These are phyloP conservation scores for Rachycentron canadum DNA, from an alignment of 2,797 vertebrate species.

Conservation along the genomic window DNA sequence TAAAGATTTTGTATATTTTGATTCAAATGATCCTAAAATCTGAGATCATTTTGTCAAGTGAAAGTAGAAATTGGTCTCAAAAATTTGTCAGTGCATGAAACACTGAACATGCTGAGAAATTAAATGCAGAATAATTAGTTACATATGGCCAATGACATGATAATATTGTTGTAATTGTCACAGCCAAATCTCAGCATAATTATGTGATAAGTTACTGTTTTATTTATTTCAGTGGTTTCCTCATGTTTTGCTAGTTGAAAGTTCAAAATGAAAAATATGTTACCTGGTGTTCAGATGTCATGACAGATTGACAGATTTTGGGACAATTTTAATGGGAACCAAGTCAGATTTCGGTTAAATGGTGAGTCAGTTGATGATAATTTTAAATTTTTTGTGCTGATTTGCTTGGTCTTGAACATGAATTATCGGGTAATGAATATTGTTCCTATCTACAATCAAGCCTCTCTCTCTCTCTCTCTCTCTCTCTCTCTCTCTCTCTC, in stretches of 20 bases:
- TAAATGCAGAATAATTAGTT: neutral
- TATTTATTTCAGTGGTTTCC: neutral
- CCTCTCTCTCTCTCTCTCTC: conserved; percentile 11
- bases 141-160: neutral
- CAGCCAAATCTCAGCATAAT: neutral
- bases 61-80: no score
- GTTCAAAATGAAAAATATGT: neutral
- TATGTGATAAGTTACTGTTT: no score
- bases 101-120: no score
- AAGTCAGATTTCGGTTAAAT: neutral
- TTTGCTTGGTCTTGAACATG: neutral
- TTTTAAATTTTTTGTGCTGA: neutral
- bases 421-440: neutral
- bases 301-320: neutral
- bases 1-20: no score
- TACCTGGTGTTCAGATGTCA: neutral
- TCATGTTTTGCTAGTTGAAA: neutral
- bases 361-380: neutral
- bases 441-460: neutral
- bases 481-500: no score
- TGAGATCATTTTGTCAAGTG: no score
- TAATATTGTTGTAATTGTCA: neutral
- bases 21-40: no score
- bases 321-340: no score
- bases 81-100: no score